Percentiles rank a stretch among this genome's conserved stretches.
Evolutionary conservation across 53 echinoderm and acorn worm species (phyloP).

Genomic region (Hippasteria phrygiana): DNA sequence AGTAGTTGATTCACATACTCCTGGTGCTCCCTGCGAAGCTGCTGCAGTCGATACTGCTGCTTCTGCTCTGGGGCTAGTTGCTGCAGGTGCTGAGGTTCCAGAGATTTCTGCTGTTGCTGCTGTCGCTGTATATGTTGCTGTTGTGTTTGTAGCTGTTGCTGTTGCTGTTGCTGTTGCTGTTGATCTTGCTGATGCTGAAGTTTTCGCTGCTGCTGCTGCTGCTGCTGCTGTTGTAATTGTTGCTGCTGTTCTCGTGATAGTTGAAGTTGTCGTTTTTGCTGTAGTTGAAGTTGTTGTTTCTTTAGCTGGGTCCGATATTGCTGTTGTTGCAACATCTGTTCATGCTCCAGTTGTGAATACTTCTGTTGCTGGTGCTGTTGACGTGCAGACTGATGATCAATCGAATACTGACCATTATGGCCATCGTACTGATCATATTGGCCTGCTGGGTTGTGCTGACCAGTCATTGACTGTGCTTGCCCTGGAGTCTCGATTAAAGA

Average conservation of each 20-base stretch:
- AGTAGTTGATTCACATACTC: conserved; percentile 32
- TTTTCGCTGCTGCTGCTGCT: conserved; percentile 23
- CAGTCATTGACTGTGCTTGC: conserved; percentile 10
- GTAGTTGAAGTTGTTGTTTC: conserved; percentile 18
- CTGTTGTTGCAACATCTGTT: conserved; percentile 27
- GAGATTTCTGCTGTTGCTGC: not conserved
- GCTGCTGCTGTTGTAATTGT: conserved; percentile 12
- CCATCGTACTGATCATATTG: conserved; percentile 35
- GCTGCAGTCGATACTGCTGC: conserved; percentile 62
- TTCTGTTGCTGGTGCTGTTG: conserved; percentile 39
- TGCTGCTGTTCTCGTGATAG: conserved; percentile 12
- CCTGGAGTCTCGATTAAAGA: conserved; percentile 4
- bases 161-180: conserved; percentile 26
- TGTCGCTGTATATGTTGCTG: not conserved
- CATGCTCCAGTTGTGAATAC: conserved; percentile 1
- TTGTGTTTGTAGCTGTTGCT: conserved; percentile 33
- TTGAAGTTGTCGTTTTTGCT: conserved; percentile 22
- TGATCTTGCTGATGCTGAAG: conserved; percentile 26
- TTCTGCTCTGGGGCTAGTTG: conserved; percentile 6
- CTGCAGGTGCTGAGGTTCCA: not conserved
- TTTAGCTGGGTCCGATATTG: not conserved
- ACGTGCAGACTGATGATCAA: not conserved
- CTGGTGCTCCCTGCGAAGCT: conserved; percentile 56
- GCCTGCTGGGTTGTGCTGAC: conserved; percentile 5
- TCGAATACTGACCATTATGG: not conserved